Base-by-base conservation (phyloP, 1,140 invertebrate genomes). In the Lucilia cuprina region DNA sequence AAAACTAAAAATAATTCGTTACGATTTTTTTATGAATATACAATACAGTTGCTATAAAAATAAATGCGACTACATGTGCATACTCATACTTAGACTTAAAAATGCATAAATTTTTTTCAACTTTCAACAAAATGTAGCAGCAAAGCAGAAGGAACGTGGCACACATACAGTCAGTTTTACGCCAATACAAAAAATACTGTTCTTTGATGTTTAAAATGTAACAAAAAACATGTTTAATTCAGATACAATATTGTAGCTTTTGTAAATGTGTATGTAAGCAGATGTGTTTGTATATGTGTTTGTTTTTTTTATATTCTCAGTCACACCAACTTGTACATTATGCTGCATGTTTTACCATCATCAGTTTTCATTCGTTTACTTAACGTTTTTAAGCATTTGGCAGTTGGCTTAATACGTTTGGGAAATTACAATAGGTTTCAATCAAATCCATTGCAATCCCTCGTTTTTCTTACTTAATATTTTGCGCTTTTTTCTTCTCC, bases 361-460 rank as follows among this genome's bases (percentile, higher is more conserved):
- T 34, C 47, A 80, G 83, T 74, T 41, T 82, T 19, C 70, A 80
- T 47, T 21, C 55, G 60, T 84, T 82, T 82, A 60, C 17, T 82
- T 82, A 34, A 34, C 50, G 50, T 82, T 65, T 82, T 82, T 35
- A 60, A 82, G 82, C 82, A 82, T 82, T 82, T 82, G 82, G 60
- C 50, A 82, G 82, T 70, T 70, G 60, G 50, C 60, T 70, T 82
- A 84, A 84, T 84, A 84, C 83, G 70, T 82, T 84, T 84, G 83
- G 83, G 83, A 84, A 84, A 84, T 84, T 84, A 84, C 83, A 84
- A 84, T 84, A 84, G 55, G 77, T 84, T 84, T 84, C 83, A 84
- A 84, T 84, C 83, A 84, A 82, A 84, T 74, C 41, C 83, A 82
- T 55, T 47, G 60, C 60, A 84, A 70, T 60, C 21, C n/a, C 34